Base-by-base conservation (phyloP, 30 jellyfish, hydroid and myxozoan genomes). In the Aurelia aurita complex sp. Pacific region DNA sequence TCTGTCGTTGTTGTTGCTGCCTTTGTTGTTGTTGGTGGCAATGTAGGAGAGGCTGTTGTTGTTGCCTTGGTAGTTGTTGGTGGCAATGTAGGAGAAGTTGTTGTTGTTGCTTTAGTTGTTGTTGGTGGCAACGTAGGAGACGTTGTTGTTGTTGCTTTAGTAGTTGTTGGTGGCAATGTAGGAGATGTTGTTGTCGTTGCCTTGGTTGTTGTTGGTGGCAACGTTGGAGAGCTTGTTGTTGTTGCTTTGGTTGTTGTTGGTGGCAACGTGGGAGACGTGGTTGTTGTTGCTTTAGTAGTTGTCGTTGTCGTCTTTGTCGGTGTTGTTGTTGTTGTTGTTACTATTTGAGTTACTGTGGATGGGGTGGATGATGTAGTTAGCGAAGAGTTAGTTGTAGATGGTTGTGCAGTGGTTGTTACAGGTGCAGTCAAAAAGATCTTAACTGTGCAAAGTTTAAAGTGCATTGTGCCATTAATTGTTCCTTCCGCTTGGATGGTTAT, bases 401-500 rank as follows among this genome's bases (percentile, higher is more conserved):
- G 12, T 9, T 9, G 54, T 16, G 35, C 43, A 38, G 23, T 15
- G 42, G 43, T 68, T 16, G 78, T 68, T 50, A 46, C 15, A 0
- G 57, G 57, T 38, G 67, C 67, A 2, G 74, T n/a, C 77, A 77
- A 61, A 12, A 50, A 14, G 9, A 81, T 10, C 34, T 23, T 34
- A 67, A 83, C 2, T 4, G 53, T 50, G 73, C 85, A 83, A 40
- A 76, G 63, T 11, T 73, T 72, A 38, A 42, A 18, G 42, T 7
- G 50, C 70, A 35, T 0, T 2, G 69, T 57, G 50, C 73, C 80
- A 51, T 62, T 72, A 23, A 70, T 61, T 7, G 79, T 83, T 15
- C 71, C 67, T 50, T 83, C 92, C 15, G 85, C 92, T 42, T 83
- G 92, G 13, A 83, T 33, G 19, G 73, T 85, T 2, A 83, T 62